Base-by-base conservation (phyloP, 2,113 vertebrate species). In the Eurystomus gularis region DNA sequence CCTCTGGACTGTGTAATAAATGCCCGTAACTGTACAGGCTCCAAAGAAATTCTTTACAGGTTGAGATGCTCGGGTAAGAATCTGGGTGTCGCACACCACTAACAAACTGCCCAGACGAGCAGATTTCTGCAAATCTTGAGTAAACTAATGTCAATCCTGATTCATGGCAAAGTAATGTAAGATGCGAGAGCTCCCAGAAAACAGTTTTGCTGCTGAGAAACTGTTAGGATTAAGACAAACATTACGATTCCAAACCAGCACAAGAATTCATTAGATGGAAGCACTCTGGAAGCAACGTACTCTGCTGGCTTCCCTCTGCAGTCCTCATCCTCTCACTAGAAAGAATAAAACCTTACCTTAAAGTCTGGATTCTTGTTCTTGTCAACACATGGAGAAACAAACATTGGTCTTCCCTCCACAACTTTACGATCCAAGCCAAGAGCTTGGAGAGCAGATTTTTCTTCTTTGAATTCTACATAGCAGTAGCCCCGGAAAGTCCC, bases 291-390 rank as follows among this genome's bases (percentile, higher is more conserved):
- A 60, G 33, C 35, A 29, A 23, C 9, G 1, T 1, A 26, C 9
- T 14, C 31, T 58, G n/a, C n/a, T n/a, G 28, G 42, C 16, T 49
- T 51, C 42, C 35, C 71, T 16, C 9, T 1, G 9, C 29, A 51
- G 29, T 7, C 17, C 55, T 57, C 31, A 60, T 52, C 21, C 29
- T 5, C 3, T 6, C n/a, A 28, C 37, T 33, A 16, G 16, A 55
- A 58, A 28, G 46, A 75, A 10, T 6, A 24, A 13, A 66, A 60
- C 13, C 48, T 39, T 92, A 99, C 99, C 99, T 99, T 99, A 6
- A 99, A 99, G 52, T 99, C 98, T 1, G 99, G 99, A 54, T 99
- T 99, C 96, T 99, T 99, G 98, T 97, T 99, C 98, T 99, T 99
- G 96, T 99, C 99, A 12, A 99, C 98, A 72, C 99, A 99, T 0